Percentiles rank a stretch among this genome's conserved stretches.
phyloP scores from a whole-genome alignment of 2,113 vertebrate genomes.

The Notarius quadriscutis region DNA sequence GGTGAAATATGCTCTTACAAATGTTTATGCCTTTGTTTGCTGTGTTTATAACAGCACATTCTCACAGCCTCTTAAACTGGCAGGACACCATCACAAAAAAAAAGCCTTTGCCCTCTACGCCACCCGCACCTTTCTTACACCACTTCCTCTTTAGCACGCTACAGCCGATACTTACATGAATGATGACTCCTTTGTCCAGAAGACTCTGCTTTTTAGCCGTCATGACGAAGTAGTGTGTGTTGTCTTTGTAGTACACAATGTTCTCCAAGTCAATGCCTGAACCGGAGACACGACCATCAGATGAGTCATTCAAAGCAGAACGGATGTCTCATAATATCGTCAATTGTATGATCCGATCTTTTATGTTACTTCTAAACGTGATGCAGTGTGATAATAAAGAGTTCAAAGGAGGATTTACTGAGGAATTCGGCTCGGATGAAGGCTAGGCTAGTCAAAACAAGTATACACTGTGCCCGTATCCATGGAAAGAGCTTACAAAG shows the following conservation, averaged over 20 bases:
- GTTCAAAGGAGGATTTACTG: slow-evolving; percentile 34
- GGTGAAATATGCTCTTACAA: slow-evolving; percentile 40
- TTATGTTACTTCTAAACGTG: not conserved
- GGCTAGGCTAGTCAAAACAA: slow-evolving; percentile 28
- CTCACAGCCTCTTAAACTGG: slow-evolving; percentile 30
- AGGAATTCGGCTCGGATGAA: slow-evolving; percentile 26
- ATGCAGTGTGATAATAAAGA: not conserved
- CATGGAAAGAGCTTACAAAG: not conserved
- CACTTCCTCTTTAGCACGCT: not conserved
- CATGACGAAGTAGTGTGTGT: slow-evolving; percentile 99
- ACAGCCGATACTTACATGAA: slow-evolving; percentile 76
- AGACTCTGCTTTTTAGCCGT: slow-evolving; percentile 98
- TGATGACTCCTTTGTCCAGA: slow-evolving; percentile 93
- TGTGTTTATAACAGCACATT: slow-evolving; percentile 29
- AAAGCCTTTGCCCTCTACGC: not conserved
- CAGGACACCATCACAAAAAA: slow-evolving; percentile 27
- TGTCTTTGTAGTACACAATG: slow-evolving; percentile 98
- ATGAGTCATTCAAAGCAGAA: slow-evolving; percentile 10
- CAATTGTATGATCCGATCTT: not conserved
- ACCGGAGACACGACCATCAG: slow-evolving; percentile 52
- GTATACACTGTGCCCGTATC: slow-evolving; percentile 27
- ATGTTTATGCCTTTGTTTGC: slow-evolving; percentile 45
- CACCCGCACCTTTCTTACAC: not conserved
- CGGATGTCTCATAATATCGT: not conserved
- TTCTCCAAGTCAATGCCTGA: slow-evolving; percentile 96